Percentiles rank a stretch among this genome's conserved stretches.
Evolutionary conservation across 2,113 vertebrate genomes (phyloP).

Genomic region (Thalassoma bifasciatum): DNA sequence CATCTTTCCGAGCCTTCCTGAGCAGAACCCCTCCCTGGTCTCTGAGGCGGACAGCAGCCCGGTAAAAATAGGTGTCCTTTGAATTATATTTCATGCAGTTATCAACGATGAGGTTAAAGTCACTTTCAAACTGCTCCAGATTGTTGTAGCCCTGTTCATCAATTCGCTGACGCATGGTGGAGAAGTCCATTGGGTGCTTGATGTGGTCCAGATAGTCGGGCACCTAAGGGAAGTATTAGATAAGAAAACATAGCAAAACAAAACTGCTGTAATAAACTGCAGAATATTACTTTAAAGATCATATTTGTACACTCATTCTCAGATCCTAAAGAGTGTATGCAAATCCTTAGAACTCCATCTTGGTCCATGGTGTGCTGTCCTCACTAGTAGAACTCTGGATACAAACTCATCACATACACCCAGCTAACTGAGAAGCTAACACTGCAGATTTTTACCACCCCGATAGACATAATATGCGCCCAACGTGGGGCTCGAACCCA

Average conservation of each 20-base stretch:
- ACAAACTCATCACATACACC: too few relatives aligned
- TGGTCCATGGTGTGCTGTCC: too few relatives aligned
- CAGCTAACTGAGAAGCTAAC: neutral
- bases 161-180: conserved; percentile 91
- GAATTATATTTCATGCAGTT: conserved; percentile 99
- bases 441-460: neutral
- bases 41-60: conserved; percentile 91
- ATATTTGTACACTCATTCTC: too few relatives aligned
- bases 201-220: conserved; percentile 98
- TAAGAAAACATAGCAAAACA: too few relatives aligned
- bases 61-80: conserved; percentile 97
- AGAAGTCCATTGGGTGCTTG: conserved; percentile 96
- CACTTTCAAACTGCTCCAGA: conserved; percentile 91
- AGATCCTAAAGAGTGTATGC: too few relatives aligned
- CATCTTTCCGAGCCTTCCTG: conserved; percentile 90
- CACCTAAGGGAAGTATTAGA: conserved; percentile 81
- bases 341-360: too few relatives aligned
- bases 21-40: conserved; percentile 95
- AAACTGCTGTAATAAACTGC: too few relatives aligned
- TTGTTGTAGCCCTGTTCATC: conserved; percentile 91
- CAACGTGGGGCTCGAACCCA: conserved; percentile 74
- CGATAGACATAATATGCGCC: conserved; percentile 15
- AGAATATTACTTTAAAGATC: too few relatives aligned
- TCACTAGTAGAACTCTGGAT: too few relatives aligned
- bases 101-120: conserved; percentile 94